A percentile compares a stretch with the other conserved stretches of the same genome.
Evolutionary conservation across 2,797 vertebrate genomes (phyloP).

Genomic region (Diplodus sargus): DNA sequence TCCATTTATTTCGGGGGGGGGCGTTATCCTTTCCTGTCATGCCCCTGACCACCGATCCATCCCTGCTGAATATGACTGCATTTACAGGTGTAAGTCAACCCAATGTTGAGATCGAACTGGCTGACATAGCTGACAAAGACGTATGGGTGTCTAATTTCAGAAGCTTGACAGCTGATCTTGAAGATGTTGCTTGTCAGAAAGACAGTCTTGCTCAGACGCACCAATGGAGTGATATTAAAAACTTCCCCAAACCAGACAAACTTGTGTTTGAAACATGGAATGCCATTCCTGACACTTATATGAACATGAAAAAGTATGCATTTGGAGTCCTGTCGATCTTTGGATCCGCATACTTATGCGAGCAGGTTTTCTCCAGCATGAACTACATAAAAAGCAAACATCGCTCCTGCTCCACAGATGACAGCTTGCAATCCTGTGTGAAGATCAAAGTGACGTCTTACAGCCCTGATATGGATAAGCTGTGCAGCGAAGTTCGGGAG

Average conservation of each 20-base stretch:
- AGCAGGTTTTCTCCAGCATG: background rate
- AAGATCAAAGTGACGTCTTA: background rate
- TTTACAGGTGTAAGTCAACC: slow-evolving; percentile 16
- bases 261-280: too few species aligned
- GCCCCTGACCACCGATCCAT: slow-evolving; percentile 17
- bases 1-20: too few species aligned
- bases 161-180: too few species aligned
- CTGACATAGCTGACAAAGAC: slow-evolving; percentile 23
- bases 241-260: background rate
- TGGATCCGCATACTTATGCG: background rate
- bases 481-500: too few species aligned
- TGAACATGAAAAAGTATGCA: too few species aligned
- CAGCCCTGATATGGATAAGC: too few species aligned
- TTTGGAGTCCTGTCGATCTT: too few species aligned
- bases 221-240: slow-evolving; percentile 22
- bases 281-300: too few species aligned
- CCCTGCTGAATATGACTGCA: background rate
- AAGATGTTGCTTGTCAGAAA: background rate
- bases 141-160: slow-evolving; percentile 18
- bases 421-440: background rate
- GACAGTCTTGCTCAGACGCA: slow-evolving; percentile 13
- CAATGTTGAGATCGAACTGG: slow-evolving; percentile 22
- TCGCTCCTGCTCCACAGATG: background rate
- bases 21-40: slow-evolving; percentile 46
- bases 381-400: slow-evolving; percentile 10